Percentiles rank a stretch among this genome's conserved stretches.
Conservation (phyloP, 2,113 vertebrate genomes). For the Eubucco bourcierii region DNA sequence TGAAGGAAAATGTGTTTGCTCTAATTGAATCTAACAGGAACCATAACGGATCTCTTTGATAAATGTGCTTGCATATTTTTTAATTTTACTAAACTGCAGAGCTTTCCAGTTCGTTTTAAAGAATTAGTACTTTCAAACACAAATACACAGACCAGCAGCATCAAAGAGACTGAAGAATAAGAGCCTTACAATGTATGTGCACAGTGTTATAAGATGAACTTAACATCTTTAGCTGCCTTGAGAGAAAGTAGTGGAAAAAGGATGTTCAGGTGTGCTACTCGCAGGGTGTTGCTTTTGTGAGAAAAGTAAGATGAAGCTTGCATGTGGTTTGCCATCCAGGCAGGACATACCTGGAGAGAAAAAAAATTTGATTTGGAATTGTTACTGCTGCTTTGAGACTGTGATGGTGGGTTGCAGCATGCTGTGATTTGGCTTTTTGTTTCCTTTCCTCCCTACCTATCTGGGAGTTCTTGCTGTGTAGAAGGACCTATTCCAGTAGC, state of each 20-base stretch:
- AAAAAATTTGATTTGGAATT: not conserved
- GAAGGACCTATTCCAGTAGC: not conserved
- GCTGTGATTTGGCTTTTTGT: not conserved
- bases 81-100: not conserved
- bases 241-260: not conserved
- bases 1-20: not conserved
- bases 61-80: not conserved
- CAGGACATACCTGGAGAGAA: not conserved
- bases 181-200: not conserved
- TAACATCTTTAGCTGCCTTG: not conserved
- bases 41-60: slow-evolving; percentile 40
- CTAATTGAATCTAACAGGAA: slow-evolving; percentile 54
- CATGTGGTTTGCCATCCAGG: not conserved
- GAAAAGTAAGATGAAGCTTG: not conserved
- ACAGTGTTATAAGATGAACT: not conserved
- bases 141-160: not conserved
- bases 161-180: not conserved
- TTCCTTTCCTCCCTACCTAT: not conserved
- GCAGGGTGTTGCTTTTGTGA: not conserved
- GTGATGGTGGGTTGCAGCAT: not conserved
- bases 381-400: not conserved
- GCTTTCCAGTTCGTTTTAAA: slow-evolving; percentile 4
- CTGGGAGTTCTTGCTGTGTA: not conserved
- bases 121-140: not conserved
- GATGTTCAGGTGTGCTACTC: not conserved